These are phyloP conservation scores for Nansenia antarctica DNA, from an alignment of 2,113 vertebrate species.

Conservation along the genomic window DNA sequence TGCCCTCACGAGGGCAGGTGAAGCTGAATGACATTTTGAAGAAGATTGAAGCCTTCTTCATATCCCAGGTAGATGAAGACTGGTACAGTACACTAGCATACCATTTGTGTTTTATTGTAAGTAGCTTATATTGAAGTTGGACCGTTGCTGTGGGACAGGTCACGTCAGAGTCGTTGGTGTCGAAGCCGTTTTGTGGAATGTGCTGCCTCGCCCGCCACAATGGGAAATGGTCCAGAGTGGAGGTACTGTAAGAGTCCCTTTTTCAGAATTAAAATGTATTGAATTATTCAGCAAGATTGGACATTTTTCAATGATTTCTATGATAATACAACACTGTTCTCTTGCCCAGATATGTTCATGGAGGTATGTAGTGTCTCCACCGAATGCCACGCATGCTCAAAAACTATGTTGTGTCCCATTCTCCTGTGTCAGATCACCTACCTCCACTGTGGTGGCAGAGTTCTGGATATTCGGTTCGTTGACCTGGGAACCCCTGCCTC, in stretches of 20 bases:
- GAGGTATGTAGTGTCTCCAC: not conserved
- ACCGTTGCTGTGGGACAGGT: slow-evolving; percentile 57
- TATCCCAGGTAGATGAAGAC: not conserved
- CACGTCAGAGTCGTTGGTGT: slow-evolving; percentile 80
- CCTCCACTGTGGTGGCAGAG: slow-evolving; percentile 81
- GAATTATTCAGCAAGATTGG: too few species aligned
- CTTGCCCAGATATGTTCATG: not conserved
- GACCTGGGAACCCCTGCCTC: slow-evolving; percentile 85
- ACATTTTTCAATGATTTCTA: not conserved
- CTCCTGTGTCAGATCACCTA: slow-evolving; percentile 81
- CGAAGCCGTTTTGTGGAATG: slow-evolving; percentile 87
- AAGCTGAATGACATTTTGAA: slow-evolving; percentile 80
- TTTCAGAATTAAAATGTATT: not conserved
- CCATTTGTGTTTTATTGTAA: not conserved
- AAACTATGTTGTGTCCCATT: not conserved
- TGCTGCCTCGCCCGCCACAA: slow-evolving; percentile 86
- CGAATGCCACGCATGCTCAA: too few species aligned
- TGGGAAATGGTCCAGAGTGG: slow-evolving; percentile 88
- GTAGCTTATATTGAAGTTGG: not conserved
- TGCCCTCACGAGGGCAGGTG: slow-evolving; percentile 84
- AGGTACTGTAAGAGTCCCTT: slow-evolving; percentile 79
- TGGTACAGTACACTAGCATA: not conserved
- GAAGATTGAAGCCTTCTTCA: slow-evolving; percentile 81
- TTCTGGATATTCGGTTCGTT: slow-evolving; percentile 86
- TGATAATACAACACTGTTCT: not conserved